Evolutionary conservation across 2,113 vertebrate genomes (phyloP).

Genomic region (Poeciliopsis turrubarensis): DNA sequence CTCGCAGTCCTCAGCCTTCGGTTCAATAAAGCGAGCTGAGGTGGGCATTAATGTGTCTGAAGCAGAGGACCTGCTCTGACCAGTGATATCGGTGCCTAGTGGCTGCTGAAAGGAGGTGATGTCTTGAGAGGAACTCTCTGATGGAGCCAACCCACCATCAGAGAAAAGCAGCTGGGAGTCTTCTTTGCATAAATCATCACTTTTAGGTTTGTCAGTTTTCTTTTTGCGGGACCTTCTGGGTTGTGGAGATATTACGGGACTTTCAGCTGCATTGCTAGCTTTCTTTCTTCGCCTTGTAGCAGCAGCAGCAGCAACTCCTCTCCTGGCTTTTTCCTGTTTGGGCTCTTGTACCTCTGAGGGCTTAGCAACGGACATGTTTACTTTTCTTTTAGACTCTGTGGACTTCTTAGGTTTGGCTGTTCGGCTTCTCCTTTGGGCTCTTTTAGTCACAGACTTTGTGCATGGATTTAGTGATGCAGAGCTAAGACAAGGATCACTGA

Average conservation of each 20-base stretch:
- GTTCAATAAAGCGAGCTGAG: conserved; percentile 39
- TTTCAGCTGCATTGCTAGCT: conserved; percentile 49
- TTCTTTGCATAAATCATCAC: conserved; percentile 60
- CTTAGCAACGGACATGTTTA: conserved; percentile 73
- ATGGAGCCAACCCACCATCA: conserved; percentile 67
- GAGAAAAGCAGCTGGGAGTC: conserved; percentile 72
- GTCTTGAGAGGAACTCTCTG: conserved; percentile 73
- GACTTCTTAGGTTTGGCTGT: conserved; percentile 83
- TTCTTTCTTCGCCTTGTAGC: conserved; percentile 80
- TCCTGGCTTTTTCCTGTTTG: conserved; percentile 72
- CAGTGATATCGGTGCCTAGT: conserved; percentile 12
- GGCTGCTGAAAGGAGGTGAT: conserved; percentile 78
- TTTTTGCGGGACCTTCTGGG: conserved; percentile 63
- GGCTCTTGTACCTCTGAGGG: conserved; percentile 72
- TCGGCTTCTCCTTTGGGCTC: conserved; percentile 75
- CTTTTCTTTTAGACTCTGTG: conserved; percentile 76
- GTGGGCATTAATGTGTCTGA: conserved; percentile 1
- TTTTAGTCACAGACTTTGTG: conserved; percentile 69
- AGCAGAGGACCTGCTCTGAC: conserved; percentile 45
- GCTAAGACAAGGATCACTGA: conserved; percentile 79
- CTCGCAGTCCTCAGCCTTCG: conserved; percentile 73
- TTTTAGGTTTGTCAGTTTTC: conserved; percentile 59
- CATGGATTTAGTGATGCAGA: conserved; percentile 68
- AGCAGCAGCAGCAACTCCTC: conserved; percentile 51
- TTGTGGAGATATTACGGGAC: conserved; percentile 32